Percentiles rank a stretch among this genome's conserved stretches.
These are phyloP conservation scores for Austrolebias charrua DNA, from an alignment of 2,797 vertebrate genomes.

Conservation along the genomic window DNA sequence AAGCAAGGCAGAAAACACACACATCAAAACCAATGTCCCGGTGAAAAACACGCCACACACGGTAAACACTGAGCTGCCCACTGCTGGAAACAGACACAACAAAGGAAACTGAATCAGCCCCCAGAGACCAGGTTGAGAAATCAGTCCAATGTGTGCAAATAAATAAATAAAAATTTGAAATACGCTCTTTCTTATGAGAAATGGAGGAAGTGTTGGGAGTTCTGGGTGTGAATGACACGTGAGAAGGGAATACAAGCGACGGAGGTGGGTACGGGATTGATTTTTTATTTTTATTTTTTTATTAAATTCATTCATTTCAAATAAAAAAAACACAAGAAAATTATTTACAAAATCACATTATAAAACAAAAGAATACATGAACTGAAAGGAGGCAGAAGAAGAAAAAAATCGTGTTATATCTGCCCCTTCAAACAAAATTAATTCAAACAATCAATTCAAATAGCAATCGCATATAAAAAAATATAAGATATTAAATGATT, in stretches of 20 bases:
- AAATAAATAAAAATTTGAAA: background rate
- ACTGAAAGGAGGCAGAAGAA: too few species aligned
- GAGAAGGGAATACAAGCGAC: slow-evolving; percentile 34
- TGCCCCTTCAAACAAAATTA: too few species aligned
- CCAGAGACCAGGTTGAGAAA: slow-evolving; percentile 33
- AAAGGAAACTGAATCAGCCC: slow-evolving; percentile 55
- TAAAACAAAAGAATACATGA: too few species aligned
- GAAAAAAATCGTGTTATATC: too few species aligned
- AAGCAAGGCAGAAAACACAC: slow-evolving; percentile 14
- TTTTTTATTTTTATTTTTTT: too few species aligned
- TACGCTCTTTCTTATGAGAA: slow-evolving; percentile 35
- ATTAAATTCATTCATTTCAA: too few species aligned
- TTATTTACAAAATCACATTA: too few species aligned
- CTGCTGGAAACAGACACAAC: slow-evolving; percentile 69
- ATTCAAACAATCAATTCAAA: too few species aligned
- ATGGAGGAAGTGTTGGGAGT: slow-evolving; percentile 59
- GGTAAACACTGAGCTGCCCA: slow-evolving; percentile 46
- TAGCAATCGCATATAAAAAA: too few species aligned
- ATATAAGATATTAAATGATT: too few species aligned
- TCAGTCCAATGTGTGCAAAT: slow-evolving; percentile 13
- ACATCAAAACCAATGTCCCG: background rate
- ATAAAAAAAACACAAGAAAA: too few species aligned
- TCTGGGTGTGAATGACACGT: slow-evolving; percentile 61
- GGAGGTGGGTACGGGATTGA: background rate
- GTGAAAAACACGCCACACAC: slow-evolving; percentile 38